These are phyloP conservation scores for Drosophila formosana DNA, from an alignment of 2,888 invertebrate genomes.

Conservation along the genomic window DNA sequence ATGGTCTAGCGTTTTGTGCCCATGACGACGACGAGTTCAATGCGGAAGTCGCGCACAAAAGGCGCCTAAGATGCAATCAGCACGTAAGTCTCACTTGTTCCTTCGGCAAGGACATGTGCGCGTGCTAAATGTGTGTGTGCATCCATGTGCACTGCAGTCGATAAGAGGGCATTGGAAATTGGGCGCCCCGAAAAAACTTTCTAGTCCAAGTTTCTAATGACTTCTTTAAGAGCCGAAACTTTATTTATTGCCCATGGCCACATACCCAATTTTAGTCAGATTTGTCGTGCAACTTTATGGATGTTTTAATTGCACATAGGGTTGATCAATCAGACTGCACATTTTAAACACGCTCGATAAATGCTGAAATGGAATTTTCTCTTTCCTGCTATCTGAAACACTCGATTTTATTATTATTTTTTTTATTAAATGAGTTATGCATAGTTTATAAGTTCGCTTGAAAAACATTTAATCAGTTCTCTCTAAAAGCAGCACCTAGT, in stretches of 20 bases:
- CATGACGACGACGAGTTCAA: slow-evolving; percentile 27
- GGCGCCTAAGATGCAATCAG: slow-evolving; percentile 44
- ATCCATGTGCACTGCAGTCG: slow-evolving; percentile 65
- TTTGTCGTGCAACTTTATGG: slow-evolving; percentile 27
- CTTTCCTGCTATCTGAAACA: too few species aligned
- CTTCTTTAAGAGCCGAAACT: slow-evolving; percentile 34
- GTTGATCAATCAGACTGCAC: slow-evolving; percentile 4
- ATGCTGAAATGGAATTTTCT: too few species aligned
- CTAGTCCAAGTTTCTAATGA: slow-evolving; percentile 43
- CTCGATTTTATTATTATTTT: too few species aligned
- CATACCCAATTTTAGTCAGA: slow-evolving; percentile 15
- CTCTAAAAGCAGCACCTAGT: too few species aligned
- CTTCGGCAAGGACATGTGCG: neutral
- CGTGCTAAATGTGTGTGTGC: slow-evolving; percentile 29
- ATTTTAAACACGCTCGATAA: neutral
- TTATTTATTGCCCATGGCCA: slow-evolving; percentile 29
- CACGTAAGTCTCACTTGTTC: slow-evolving; percentile 14
- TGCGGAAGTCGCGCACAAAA: slow-evolving; percentile 60
- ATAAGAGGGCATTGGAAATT: slow-evolving; percentile 52
- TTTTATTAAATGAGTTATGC: too few species aligned
- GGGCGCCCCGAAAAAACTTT: slow-evolving; percentile 33
- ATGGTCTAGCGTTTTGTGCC: slow-evolving; percentile 11
- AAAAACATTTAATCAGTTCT: too few species aligned
- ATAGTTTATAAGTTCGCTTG: too few species aligned
- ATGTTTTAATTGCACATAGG: slow-evolving; percentile 6